Conservation (phyloP, 1,140 invertebrate genomes). For the Dreissena rostriformis region DNA sequence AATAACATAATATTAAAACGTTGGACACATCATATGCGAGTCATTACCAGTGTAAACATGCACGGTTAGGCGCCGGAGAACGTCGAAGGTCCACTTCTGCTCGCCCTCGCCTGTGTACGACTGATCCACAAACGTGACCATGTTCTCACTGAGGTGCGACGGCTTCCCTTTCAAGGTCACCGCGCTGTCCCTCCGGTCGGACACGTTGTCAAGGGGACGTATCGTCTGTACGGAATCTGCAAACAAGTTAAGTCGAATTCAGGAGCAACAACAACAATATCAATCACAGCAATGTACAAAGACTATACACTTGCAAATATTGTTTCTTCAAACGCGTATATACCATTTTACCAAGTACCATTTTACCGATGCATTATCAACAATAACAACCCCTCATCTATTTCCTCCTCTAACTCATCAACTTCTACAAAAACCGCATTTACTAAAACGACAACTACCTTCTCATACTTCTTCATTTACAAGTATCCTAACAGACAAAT, state of each 20-base stretch:
- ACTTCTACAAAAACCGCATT: no score
- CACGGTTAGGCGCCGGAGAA: constrained; percentile 22
- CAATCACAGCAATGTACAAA: neutral
- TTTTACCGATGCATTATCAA: no score
- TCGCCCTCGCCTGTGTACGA: constrained; percentile 33
- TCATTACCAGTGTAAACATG: constrained; percentile 47
- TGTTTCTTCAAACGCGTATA: no score
- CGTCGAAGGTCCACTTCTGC: constrained; percentile 42
- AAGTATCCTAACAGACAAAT: no score
- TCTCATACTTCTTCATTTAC: no score
- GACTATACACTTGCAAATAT: neutral
- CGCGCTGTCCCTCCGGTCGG: constrained; percentile 22
- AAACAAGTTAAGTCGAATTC: neutral
- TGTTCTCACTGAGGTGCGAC: constrained; percentile 47
- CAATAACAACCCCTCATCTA: no score
- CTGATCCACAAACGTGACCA: constrained; percentile 45
- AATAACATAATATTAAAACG: no score
- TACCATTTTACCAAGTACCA: no score
- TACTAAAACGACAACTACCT: no score
- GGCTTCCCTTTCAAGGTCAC: constrained; percentile 20
- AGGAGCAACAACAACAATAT: neutral
- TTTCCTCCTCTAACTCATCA: no score
- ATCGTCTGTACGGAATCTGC: neutral
- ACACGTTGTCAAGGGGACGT: neutral
- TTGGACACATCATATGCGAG: no score